phyloP scores from a whole-genome alignment of 2,888 invertebrate genomes.

The Phlogophora meticulosa region DNA sequence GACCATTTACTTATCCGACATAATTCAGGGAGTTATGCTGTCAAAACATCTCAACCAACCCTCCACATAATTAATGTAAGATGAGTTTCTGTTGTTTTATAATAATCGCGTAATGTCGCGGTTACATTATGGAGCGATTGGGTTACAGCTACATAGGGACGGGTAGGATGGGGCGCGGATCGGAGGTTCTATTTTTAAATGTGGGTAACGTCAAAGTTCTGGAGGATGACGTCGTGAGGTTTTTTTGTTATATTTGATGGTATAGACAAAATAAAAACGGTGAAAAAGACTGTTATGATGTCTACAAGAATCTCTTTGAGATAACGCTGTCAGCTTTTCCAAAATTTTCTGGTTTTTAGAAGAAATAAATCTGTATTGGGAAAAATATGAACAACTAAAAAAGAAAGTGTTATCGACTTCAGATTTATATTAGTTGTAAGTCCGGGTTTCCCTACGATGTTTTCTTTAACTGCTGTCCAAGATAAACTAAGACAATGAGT shows the following conservation, averaged over 20 bases:
- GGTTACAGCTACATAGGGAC: slow-evolving; percentile 69
- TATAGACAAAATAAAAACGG: neutral
- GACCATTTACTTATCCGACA: slow-evolving; percentile 69
- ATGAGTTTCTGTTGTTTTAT: slow-evolving; percentile 77
- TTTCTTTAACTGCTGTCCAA: too few relatives aligned
- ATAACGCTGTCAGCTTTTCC: too few relatives aligned
- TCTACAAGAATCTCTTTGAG: too few relatives aligned
- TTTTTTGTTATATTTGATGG: neutral
- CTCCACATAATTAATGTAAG: slow-evolving; percentile 80
- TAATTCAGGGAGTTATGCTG: slow-evolving; percentile 76
- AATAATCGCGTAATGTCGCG: slow-evolving; percentile 76
- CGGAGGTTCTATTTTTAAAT: slow-evolving; percentile 9
- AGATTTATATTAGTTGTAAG: too few relatives aligned
- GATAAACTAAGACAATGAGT: too few relatives aligned
- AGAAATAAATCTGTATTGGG: too few relatives aligned
- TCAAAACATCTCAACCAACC: slow-evolving; percentile 79
- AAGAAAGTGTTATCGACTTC: too few relatives aligned
- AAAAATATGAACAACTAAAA: too few relatives aligned
- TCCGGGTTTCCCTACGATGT: too few relatives aligned
- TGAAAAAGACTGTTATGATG: neutral
- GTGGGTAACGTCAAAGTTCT: neutral
- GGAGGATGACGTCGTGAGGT: neutral
- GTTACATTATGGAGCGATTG: slow-evolving; percentile 71
- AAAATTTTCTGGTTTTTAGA: too few relatives aligned
- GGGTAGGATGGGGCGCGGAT: slow-evolving; percentile 27